phyloP scores from a whole-genome alignment of 35 echinoderm and acorn worm species.

The Anneissia japonica region DNA sequence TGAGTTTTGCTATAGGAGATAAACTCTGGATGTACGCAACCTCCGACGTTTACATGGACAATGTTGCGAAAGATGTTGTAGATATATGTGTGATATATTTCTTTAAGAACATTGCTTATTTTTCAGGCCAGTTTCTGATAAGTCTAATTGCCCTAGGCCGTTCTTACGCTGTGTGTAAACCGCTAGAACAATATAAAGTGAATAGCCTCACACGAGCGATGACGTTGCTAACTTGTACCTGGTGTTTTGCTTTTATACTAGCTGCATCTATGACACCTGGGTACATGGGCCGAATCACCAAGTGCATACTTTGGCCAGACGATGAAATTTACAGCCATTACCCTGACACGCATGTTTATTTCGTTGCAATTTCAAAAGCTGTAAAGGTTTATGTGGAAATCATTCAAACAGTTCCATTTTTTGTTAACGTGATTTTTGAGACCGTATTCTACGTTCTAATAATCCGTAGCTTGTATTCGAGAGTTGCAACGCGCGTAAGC shows the following conservation, averaged over 20 bases:
- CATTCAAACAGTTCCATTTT: slow-evolving; percentile 33
- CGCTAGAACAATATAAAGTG: slow-evolving; percentile 31
- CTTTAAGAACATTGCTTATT: slow-evolving; percentile 4
- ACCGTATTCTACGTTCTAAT: slow-evolving; percentile 22
- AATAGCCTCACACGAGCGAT: slow-evolving; percentile 17
- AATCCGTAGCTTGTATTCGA: neutral
- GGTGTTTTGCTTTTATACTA: slow-evolving; percentile 13
- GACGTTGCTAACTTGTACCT: neutral
- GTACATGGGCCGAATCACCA: neutral
- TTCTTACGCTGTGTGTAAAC: slow-evolving; percentile 33
- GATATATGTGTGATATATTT: slow-evolving; percentile 7
- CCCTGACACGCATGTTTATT: neutral
- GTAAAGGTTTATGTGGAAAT: neutral
- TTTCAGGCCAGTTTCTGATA: slow-evolving; percentile 26
- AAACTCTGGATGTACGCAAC: slow-evolving; percentile 19
- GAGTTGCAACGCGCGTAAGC: neutral
- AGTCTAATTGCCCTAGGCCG: slow-evolving; percentile 21
- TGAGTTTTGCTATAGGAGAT: slow-evolving; percentile 22
- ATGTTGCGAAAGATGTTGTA: neutral
- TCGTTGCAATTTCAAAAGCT: neutral
- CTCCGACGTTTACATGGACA: neutral
- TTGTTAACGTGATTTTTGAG: slow-evolving; percentile 5
- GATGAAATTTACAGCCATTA: neutral
- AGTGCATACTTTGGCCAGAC: slow-evolving; percentile 24
- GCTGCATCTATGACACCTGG: neutral